A percentile compares a stretch with the other conserved stretches of the same genome.
These are phyloP conservation scores for Psilopogon haemacephalus DNA, from an alignment of 2,113 vertebrate species.

Conservation along the genomic window DNA sequence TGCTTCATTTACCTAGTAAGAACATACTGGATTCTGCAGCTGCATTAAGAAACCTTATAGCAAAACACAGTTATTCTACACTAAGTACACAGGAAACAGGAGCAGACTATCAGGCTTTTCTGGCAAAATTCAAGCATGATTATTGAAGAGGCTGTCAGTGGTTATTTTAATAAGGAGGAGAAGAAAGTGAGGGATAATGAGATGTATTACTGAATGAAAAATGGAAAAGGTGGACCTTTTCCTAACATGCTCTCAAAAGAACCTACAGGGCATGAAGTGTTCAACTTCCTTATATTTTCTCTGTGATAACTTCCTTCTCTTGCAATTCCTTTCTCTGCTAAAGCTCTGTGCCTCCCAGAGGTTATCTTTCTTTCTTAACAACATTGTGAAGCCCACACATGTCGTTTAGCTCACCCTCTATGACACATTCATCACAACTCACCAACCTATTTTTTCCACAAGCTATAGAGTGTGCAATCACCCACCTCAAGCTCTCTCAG, in stretches of 20 bases:
- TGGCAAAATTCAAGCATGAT: not conserved
- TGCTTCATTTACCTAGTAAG: not conserved
- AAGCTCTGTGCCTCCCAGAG: fast-evolving
- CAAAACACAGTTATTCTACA: not conserved
- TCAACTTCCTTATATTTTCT: not conserved
- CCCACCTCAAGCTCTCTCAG: not conserved
- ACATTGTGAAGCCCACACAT: not conserved
- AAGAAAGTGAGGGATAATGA: not conserved
- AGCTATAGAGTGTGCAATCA: not conserved
- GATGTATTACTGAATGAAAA: not conserved
- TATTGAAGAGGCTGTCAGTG: not conserved
- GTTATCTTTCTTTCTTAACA: not conserved
- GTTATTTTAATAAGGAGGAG: not conserved
- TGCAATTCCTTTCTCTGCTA: not conserved
- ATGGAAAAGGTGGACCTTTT: not conserved
- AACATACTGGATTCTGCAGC: not conserved
- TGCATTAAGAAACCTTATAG: not conserved
- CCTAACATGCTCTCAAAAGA: not conserved
- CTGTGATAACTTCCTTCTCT: not conserved
- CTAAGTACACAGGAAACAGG: not conserved
- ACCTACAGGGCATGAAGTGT: not conserved
- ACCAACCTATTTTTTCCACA: not conserved
- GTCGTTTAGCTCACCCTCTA: not conserved
- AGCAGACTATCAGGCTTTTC: not conserved
- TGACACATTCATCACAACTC: not conserved